A percentile compares a stretch with the other conserved stretches of the same genome.
Conservation (phyloP, 2,888 invertebrate genomes). For the Platycheirus albimanus region DNA sequence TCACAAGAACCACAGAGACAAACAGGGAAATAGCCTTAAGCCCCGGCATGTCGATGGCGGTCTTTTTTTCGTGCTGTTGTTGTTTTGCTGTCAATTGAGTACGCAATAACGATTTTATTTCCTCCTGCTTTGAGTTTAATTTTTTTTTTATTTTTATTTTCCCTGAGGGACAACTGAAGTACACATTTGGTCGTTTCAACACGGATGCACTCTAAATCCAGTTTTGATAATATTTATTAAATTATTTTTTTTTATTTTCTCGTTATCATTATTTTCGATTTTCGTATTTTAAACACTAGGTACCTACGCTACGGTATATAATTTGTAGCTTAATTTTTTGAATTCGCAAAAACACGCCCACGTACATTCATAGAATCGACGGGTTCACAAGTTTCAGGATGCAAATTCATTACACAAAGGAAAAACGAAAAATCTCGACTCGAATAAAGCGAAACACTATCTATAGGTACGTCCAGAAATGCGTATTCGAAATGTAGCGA, state of each 20-base stretch:
- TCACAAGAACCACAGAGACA: constrained; percentile 52
- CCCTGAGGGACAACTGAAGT: constrained; percentile 33
- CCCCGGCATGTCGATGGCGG: constrained; percentile 62
- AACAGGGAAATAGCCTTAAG: constrained; percentile 59
- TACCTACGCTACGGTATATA: neutral
- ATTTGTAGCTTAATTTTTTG: constrained; percentile 23
- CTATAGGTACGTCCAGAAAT: constrained; percentile 14
- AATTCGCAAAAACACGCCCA: constrained; percentile 48
- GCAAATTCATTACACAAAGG: constrained; percentile 63
- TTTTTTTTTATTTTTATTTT: constrained; percentile 33
- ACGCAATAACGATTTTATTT: constrained; percentile 57
- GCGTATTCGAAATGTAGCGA: constrained; percentile 21
- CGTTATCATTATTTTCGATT: constrained; percentile 43
- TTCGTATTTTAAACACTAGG: constrained; percentile 39
- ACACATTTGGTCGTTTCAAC: constrained; percentile 30
- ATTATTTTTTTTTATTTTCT: constrained; percentile 26
- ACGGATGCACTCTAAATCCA: constrained; percentile 51
- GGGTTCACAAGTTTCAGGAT: constrained; percentile 45
- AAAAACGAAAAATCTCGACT: constrained; percentile 4
- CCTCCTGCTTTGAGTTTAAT: constrained; percentile 41
- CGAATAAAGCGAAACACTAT: constrained; percentile 22
- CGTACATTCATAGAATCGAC: constrained; percentile 41
- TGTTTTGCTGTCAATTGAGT: constrained; percentile 57
- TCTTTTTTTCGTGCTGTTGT: constrained; percentile 48
- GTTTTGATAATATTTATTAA: constrained; percentile 13